phyloP scores from a whole-genome alignment of 2,888 invertebrate species.

The Acrobasis consociella region DNA sequence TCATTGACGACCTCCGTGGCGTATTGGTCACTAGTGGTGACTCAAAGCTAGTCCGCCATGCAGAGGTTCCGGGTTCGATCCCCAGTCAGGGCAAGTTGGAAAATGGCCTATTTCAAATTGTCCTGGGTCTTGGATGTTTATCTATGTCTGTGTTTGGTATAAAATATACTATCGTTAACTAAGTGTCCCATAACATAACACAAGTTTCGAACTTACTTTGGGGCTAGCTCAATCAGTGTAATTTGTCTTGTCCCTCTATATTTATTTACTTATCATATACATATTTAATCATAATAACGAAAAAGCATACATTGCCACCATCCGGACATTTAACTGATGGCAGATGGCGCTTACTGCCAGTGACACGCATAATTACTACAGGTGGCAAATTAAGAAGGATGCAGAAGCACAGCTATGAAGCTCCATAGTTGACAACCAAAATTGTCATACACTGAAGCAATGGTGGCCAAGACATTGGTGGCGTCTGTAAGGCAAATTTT shows the following conservation, averaged over 20 bases:
- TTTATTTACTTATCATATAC: neutral
- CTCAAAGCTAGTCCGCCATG: too few relatives aligned
- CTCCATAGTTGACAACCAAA: neutral
- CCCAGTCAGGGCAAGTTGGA: neutral
- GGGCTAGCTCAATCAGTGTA: slow-evolving; percentile 4
- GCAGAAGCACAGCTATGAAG: neutral
- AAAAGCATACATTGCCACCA: neutral
- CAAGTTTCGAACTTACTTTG: slow-evolving; percentile 7
- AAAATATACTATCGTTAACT: neutral
- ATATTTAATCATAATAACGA: neutral
- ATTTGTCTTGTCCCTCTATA: slow-evolving; percentile 3
- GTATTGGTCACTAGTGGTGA: too few relatives aligned
- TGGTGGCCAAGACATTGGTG: too few relatives aligned
- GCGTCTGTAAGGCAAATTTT: too few relatives aligned
- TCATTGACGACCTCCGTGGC: too few relatives aligned
- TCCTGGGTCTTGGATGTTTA: neutral
- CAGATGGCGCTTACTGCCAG: neutral
- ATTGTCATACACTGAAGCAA: too few relatives aligned
- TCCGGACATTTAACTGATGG: neutral
- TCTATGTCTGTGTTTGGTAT: neutral
- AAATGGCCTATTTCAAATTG: neutral
- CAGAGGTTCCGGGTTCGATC: neutral
- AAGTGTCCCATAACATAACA: neutral
- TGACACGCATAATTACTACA: slow-evolving; percentile 24
- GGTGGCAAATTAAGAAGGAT: slow-evolving; percentile 20